Base-by-base conservation (phyloP, 1,140 invertebrate species). In the Drosophila subpulchrella region DNA sequence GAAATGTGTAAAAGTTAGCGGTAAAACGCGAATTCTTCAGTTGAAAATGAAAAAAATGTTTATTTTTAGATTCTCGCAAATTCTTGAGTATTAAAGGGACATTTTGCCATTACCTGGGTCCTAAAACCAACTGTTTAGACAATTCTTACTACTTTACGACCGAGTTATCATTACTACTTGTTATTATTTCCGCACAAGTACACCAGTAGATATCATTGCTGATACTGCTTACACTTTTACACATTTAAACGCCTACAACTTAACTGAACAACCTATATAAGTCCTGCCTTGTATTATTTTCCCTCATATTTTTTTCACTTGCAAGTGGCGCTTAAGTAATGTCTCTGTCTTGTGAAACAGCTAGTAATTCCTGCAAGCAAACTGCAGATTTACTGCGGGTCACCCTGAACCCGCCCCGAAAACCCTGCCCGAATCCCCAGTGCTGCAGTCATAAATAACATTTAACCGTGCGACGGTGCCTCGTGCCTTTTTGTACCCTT, bases 391-490 rank as follows among this genome's bases (percentile, higher is more conserved):
- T 83, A 83, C 62, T 53, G 62, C 59, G 65, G 46, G 65, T 27
- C 65, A 20, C 46, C n/a, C 30, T 24, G 27, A 58, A 34, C 48
- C 47, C 27, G 39, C 8, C 60, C 48, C 11, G 24, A 20, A 50
- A 42, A 7, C 38, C 38, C 11, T 39, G 7, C 41, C 41, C 41
- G 6, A 10, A 27, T 44, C 39, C 41, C 47, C 57, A 30, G 27
- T 61, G 56, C 51, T 86, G 82, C 78, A 86, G 82, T 74, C 82
- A 88, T 88, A 88, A 88, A 88, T 88, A 89, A 89, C 72, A 83
- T 89, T 89, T 83, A 83, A 86, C 73, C 68, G 59, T 51, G 58
- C 59, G 48, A 56, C 44, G 47, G 27, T 58, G 46, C 55, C 39
- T 55, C 30, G 20, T 61, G 24, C 42, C 42, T 70, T 47, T 58